Evolutionary conservation across 1,140 invertebrate species (phyloP), one percentile per base, ranked within the genome.

Genomic region (Zaprionus vittiger): DNA sequence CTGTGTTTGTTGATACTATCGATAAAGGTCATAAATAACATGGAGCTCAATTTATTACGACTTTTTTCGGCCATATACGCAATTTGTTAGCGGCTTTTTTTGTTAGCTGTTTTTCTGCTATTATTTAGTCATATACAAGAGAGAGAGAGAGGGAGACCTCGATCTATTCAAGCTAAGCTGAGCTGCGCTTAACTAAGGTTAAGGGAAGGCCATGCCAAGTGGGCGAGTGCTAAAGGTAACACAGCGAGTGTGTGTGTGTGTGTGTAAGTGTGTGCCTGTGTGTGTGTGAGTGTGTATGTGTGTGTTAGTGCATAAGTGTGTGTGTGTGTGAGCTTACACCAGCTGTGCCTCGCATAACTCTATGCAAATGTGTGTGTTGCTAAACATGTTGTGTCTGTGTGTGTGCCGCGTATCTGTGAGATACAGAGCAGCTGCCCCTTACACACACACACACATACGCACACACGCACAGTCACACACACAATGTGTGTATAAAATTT

Each of bases 131-230:
- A 12, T n/a, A 49, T 4, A 49, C 9, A 47, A 17, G 6, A 44
- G 17, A 47, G 17, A 47, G 17, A 47, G 17, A 17, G 11, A 12
- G 17, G 4, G 41, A 47, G 47, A 24, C 47, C 47, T 52, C 47
- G 47, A 20, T 24, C 47, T 52, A 52, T 24, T 20, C 24, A 52
- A 64, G 61, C 47, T 3, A 20, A 66, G 54, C 64, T 38, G 37
- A 62, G 72, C 52, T n/a, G 41, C 7, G 41, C n/a, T 63, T 17
- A 56, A 54, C 60, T 75, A 59, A 75, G 73, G 67, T 75, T 75
- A 75, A 71, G 73, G 67, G 73, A 75, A 75, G 73, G 73, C 67
- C 66, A 70, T 17, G 69, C 47, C 73, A 70, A 57, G 73, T 75
- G 73, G 73, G 73, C 67, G 73, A 71, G 60, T 71, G 67, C 73